A percentile compares a stretch with the other conserved stretches of the same genome.
Conservation (phyloP, 1,140 invertebrate genomes). For the Ridgeia piscesae region DNA sequence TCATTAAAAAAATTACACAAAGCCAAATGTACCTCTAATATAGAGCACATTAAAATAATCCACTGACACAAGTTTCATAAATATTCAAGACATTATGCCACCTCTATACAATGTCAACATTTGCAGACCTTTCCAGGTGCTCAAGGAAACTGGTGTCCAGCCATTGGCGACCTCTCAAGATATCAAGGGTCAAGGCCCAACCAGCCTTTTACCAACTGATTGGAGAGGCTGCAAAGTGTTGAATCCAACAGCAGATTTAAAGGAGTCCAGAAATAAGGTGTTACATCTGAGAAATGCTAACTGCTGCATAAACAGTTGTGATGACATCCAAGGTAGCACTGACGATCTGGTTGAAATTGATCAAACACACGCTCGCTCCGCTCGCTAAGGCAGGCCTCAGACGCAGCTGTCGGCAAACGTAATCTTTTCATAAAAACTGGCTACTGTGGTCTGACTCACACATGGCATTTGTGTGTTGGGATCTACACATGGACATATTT, state of each 20-base stretch:
- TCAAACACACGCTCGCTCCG: not conserved
- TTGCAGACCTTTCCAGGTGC: too few species aligned
- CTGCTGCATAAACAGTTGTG: not conserved
- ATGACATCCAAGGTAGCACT: not conserved
- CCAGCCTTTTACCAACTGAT: too few species aligned
- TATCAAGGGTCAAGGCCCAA: too few species aligned
- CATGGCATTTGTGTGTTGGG: not conserved
- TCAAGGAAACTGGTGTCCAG: too few species aligned
- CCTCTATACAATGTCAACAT: too few species aligned
- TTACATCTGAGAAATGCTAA: not conserved
- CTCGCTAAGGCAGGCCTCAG: not conserved
- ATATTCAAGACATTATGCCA: too few species aligned
- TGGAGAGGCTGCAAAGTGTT: not conserved
- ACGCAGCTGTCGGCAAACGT: not conserved
- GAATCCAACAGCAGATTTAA: not conserved
- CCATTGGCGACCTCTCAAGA: too few species aligned
- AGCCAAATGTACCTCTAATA: too few species aligned
- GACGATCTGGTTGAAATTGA: not conserved
- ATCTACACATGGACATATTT: not conserved
- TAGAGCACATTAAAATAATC: too few species aligned
- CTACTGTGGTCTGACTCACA: not conserved
- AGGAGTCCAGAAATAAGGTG: not conserved
- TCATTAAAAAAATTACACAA: too few species aligned
- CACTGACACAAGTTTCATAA: too few species aligned
- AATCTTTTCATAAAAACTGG: not conserved